Percentiles rank a stretch among this genome's conserved stretches.
Evolutionary conservation across 2,888 invertebrate genomes (phyloP).

Genomic region (Hypselothyrea guttata): DNA sequence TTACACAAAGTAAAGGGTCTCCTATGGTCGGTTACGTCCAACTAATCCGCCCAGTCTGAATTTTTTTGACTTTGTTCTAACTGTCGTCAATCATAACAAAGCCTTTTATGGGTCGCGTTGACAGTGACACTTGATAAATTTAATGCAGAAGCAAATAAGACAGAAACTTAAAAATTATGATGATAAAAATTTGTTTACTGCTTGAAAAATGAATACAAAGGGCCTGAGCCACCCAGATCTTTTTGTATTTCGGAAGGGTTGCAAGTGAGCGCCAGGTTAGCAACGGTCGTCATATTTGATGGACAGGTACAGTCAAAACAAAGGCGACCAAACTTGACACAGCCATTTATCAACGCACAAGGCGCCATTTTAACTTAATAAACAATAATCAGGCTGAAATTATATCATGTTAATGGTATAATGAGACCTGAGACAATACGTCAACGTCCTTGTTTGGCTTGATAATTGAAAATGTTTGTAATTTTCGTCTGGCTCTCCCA

Average conservation of each 20-base stretch:
- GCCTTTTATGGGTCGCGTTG: constrained; percentile 48
- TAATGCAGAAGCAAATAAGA: constrained; percentile 22
- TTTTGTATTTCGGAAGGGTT: constrained; percentile 52
- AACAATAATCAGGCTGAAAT: constrained; percentile 74
- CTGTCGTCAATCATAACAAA: constrained; percentile 42
- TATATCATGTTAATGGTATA: constrained; percentile 68
- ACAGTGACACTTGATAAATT: constrained; percentile 68
- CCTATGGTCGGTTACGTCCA: too few species aligned
- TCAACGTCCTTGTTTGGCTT: constrained; percentile 64
- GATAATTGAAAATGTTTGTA: constrained; percentile 76
- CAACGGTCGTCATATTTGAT: constrained; percentile 36
- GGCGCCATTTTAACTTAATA: constrained; percentile 67
- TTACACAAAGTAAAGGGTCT: too few species aligned
- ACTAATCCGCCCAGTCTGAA: too few species aligned
- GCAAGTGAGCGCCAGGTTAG: constrained; percentile 55
- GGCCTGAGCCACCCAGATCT: too few species aligned
- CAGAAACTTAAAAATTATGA: constrained; percentile 3
- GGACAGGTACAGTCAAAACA: constrained; percentile 52
- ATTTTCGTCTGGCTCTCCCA: constrained; percentile 53
- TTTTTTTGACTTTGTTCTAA: too few species aligned
- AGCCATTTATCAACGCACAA: constrained; percentile 58
- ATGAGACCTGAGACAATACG: constrained; percentile 66
- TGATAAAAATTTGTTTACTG: constrained; percentile 18
- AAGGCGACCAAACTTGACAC: too few species aligned
- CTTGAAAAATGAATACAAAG: constrained; percentile 30